Evolutionary conservation across 2,113 vertebrate species (phyloP).

Genomic region (Oreotrochilus melanogaster): DNA sequence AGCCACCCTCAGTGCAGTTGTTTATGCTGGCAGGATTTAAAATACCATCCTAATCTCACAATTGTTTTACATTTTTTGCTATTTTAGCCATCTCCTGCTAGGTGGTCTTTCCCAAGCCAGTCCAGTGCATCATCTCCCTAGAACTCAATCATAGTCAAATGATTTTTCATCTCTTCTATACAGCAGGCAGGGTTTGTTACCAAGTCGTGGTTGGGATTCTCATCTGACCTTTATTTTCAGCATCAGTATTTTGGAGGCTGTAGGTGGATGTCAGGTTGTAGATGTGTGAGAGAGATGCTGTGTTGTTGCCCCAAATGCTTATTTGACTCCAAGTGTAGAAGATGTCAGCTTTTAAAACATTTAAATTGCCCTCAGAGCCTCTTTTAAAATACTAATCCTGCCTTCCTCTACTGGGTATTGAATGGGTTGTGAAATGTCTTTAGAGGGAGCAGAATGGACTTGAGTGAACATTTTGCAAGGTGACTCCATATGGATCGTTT

Average conservation of each 20-base stretch:
- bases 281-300: not conserved
- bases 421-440: constrained; percentile 64
- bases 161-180: not conserved
- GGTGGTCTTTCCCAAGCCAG: not conserved
- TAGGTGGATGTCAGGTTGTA: not conserved
- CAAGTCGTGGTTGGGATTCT: not conserved
- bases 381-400: constrained; percentile 51
- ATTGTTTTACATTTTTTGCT: not conserved
- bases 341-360: constrained; percentile 35
- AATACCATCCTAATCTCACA: not conserved
- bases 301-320: not conserved
- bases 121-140: not conserved
- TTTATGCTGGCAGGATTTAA: not conserved
- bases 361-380: constrained; percentile 3
- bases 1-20: not conserved
- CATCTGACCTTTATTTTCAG: not conserved
- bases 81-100: not conserved
- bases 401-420: constrained; percentile 34
- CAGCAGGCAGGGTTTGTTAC: not conserved
- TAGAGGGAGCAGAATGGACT: not conserved
- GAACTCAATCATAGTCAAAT: not conserved
- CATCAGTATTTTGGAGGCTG: not conserved
- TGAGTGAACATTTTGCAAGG: constrained; percentile 36
- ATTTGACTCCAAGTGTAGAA: constrained; percentile 2
- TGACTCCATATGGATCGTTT: constrained; percentile 57